A percentile compares a stretch with the other conserved stretches of the same genome.
These are phyloP conservation scores for Astatotilapia flaviijosephi DNA, from an alignment of 2,113 vertebrate genomes.

Conservation along the genomic window DNA sequence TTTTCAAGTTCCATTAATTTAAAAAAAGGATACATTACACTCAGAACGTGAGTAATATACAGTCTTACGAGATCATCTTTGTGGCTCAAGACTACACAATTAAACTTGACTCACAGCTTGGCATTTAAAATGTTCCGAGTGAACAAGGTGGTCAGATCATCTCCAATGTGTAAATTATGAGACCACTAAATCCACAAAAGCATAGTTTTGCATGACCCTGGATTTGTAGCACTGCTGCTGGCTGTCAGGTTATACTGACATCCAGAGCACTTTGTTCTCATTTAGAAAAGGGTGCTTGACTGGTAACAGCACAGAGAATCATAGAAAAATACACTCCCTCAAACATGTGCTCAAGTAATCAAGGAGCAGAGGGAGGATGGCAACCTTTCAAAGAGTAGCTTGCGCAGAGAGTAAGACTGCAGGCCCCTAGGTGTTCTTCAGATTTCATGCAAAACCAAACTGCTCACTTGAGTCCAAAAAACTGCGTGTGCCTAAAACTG, in stretches of 20 bases:
- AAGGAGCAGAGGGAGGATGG: conserved; percentile 6
- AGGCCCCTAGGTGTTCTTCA: background rate
- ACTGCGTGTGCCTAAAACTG: background rate
- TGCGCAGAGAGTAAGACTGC: background rate
- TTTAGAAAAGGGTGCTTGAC: background rate
- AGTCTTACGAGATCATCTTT: background rate
- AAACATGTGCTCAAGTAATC: conserved; percentile 55
- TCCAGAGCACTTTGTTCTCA: conserved; percentile 25
- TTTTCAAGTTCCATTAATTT: background rate
- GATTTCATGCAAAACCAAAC: background rate
- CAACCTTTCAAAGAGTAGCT: conserved; percentile 3
- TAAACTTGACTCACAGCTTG: conserved; percentile 9
- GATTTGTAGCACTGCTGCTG: conserved; percentile 19
- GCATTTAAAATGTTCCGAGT: background rate
- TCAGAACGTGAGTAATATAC: background rate
- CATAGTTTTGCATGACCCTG: conserved; percentile 17
- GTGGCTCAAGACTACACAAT: background rate
- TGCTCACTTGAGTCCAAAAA: conserved; percentile 2
- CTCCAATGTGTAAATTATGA: conserved; percentile 5
- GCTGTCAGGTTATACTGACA: conserved; percentile 33
- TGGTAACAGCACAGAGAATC: conserved; percentile 18
- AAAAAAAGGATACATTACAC: background rate
- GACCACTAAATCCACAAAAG: conserved; percentile 19
- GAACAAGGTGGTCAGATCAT: background rate
- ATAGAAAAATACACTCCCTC: conserved; percentile 37